Base-by-base conservation (phyloP, 2,113 vertebrate species). In the Alethe castanea region DNA sequence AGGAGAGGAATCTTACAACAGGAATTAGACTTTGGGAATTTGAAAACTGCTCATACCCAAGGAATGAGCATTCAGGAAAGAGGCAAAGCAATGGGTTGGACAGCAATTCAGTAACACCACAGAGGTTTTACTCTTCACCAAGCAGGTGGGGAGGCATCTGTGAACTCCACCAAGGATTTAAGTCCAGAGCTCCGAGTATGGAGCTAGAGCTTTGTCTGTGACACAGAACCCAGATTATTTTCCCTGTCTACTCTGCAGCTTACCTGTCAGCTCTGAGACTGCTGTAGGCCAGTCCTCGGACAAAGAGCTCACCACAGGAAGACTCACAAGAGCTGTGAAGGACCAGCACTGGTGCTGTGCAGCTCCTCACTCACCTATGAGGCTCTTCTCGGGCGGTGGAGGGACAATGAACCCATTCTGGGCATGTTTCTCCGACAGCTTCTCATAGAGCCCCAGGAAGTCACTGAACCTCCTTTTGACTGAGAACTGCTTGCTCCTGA, bases 401-500 rank as follows among this genome's bases (percentile, higher is more conserved):
- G 99, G 99, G n/a, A 99, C 98, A 18, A 99, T 99, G 83, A 98
- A 98, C 52, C 99, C 99, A 3, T 98, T 99, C 66, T 99, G 99
- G 40, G 98, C 98, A 23, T 99, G 99, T 67, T 99, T 99, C 95
- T 99, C 99, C 0, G 98, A 99, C 12, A 99, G 98, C 95, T 99
- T 99, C 97, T 99, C 99, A 45, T 99, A 99, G 78, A 99, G 98
- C 90, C 99, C 99, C 56, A 99, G 97, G 95, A 99, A 99, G 97
- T 99, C 99, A 94, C 99, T 99, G 98, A 99, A 99, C 94, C 99
- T 98, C 92, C 99, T 98, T 88, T 98, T 99, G 71, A 99, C 99
- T 3, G 98, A 98, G 69, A 99, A 99, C 25, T 98, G 98, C 94
- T 98, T 99, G 97, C 91, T 99, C 96, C 98, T 98, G 97, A 99